phyloP scores from a whole-genome alignment of 2,888 invertebrate genomes.

The Chironomus riparius region DNA sequence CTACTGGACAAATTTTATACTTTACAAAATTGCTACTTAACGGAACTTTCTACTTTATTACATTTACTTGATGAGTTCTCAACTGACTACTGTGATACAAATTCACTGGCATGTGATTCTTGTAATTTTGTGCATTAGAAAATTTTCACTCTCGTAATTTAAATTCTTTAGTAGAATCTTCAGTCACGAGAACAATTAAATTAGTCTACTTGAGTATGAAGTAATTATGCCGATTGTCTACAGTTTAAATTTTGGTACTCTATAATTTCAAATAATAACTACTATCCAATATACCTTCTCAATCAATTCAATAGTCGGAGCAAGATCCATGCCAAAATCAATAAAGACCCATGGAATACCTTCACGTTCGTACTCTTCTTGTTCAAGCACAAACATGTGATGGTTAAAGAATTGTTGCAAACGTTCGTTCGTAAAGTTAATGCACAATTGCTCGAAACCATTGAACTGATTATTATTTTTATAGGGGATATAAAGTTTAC shows the following conservation, averaged over 20 bases:
- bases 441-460: slow-evolving; percentile 91
- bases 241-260: background rate
- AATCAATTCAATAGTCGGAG: slow-evolving; percentile 80
- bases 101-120: no score
- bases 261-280: background rate
- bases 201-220: no score
- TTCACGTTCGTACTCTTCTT: slow-evolving; percentile 90
- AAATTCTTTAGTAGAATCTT: background rate
- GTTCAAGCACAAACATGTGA: slow-evolving; percentile 92
- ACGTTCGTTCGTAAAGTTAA: slow-evolving; percentile 94
- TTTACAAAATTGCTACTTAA: background rate
- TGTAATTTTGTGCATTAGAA: no score
- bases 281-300: slow-evolving; percentile 59
- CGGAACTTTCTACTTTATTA: background rate
- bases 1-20: background rate
- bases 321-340: slow-evolving; percentile 92
- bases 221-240: no score
- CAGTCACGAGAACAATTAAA: no score
- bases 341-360: slow-evolving; percentile 87
- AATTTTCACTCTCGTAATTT: background rate
- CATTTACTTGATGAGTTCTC: background rate
- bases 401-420: slow-evolving; percentile 95
- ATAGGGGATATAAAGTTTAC: no score
- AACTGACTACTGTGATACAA: background rate
- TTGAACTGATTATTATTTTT: slow-evolving; percentile 62